Base-by-base conservation (phyloP, 2,113 vertebrate species). In the Lagopus muta region DNA sequence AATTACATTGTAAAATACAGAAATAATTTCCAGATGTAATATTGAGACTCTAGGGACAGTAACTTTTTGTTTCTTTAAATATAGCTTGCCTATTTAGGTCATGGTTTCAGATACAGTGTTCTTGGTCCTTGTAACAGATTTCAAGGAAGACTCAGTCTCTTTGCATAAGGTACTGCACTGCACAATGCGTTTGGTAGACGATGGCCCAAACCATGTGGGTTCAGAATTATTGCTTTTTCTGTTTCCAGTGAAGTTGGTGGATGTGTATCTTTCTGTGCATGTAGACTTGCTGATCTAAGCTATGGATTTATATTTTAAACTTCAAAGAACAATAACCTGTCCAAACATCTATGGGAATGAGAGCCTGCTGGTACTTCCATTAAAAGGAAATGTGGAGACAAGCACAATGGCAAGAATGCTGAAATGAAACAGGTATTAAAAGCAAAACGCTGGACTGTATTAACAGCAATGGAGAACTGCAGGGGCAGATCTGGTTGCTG, bases 1-100 rank as follows among this genome's bases (percentile, higher is more conserved):
- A 78, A 86, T 89, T 88, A 74, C 71, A 70, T 85, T 72, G 50
- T 80, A 88, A 91, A 95, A 88, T 71, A 74, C 20, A 74, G 45
- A 25, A 71, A 81, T 92, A 85, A 77, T 85, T 92, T 95, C 79
- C 76, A 67, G 58, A 48, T 22, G 32, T 82, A 85, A 76, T 86
- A 77, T n/a, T 77, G 42, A 91, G 65, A 86, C 65, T 77, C 55
- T 67, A 43, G 55, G 42, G 72, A 86, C 18, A 60, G 38, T 71
- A 74, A 64, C 15, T 80, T 91, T 66, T 83, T 92, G 17, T 75
- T 90, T 89, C 47, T 65, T 80, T 62, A 89, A 91, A 70, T 64
- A 57, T 34, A 45, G 69, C 45, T 17, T 81, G 32, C 25, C 22
- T 86, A 48, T 82, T 93, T 89, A 88, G 57, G 65, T 67, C 17